A percentile compares a stretch with the other conserved stretches of the same genome.
Conservation (phyloP, 1,140 invertebrate genomes). For the Rhynchophorus ferrugineus region DNA sequence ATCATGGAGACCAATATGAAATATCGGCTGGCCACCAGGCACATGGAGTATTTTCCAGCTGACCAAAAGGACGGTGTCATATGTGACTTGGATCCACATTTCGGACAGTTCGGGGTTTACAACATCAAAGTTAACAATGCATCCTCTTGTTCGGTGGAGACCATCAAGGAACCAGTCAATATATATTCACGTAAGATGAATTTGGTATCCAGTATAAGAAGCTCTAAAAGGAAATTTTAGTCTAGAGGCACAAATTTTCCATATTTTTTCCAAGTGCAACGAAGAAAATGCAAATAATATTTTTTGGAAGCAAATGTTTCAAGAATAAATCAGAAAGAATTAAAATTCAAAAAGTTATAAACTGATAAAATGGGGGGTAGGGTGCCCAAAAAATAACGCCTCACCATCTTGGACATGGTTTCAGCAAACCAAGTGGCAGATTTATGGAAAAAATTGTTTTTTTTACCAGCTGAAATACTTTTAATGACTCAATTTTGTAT, state of each 20-base stretch:
- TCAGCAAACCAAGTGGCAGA: not conserved
- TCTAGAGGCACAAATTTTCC: not conserved
- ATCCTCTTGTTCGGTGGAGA: constrained; percentile 47
- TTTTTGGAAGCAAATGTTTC: not conserved
- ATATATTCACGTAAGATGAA: constrained; percentile 58
- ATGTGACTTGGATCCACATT: constrained; percentile 50
- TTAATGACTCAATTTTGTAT: no score
- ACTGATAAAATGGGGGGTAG: no score
- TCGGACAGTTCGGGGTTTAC: constrained; percentile 71
- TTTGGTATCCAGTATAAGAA: no score
- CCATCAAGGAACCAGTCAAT: constrained; percentile 56
- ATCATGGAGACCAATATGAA: constrained; percentile 12
- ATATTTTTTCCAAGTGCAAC: not conserved
- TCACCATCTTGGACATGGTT: no score
- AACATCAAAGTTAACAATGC: constrained; percentile 48
- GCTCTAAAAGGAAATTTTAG: no score
- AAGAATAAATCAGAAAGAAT: no score
- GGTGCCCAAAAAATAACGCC: no score
- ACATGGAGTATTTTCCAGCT: constrained; percentile 19
- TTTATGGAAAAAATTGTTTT: not conserved
- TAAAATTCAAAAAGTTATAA: no score
- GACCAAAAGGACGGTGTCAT: constrained; percentile 32
- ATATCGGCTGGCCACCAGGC: constrained; percentile 17
- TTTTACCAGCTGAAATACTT: no score
- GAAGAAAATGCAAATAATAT: not conserved